Conservation (phyloP, 2,888 invertebrate genomes). For the Phaedon cochleariae region DNA sequence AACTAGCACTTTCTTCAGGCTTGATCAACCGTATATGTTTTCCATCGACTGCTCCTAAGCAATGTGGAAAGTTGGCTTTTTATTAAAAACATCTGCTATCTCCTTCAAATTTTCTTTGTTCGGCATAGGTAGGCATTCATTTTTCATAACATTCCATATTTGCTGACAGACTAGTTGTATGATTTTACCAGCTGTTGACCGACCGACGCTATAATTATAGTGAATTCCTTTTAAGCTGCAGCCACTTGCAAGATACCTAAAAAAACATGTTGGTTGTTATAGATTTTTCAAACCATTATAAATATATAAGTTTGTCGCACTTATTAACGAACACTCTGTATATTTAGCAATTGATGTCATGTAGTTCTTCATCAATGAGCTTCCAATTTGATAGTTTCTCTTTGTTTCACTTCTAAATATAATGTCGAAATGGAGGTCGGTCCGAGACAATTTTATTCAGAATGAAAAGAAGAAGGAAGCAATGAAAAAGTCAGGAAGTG, state of each 20-base stretch:
- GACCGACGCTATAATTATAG: conserved; percentile 22
- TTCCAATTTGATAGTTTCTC: too few relatives aligned
- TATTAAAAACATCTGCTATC: conserved; percentile 14
- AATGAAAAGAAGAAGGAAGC: conserved; percentile 6
- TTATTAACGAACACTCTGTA: too few relatives aligned
- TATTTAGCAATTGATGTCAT: too few relatives aligned
- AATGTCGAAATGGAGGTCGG: conserved; percentile 9
- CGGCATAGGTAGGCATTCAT: conserved; percentile 16
- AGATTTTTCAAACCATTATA: too few relatives aligned
- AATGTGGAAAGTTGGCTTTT: conserved; percentile 13
- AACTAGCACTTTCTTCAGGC: conserved; percentile 18
- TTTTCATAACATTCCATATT: conserved; percentile 21
- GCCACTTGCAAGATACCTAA: background rate
- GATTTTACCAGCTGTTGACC: conserved; percentile 18
- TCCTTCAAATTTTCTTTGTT: conserved; percentile 18
- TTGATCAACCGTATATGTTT: conserved; percentile 18
- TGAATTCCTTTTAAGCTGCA: background rate
- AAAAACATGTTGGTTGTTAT: background rate
- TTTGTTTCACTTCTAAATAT: conserved; percentile 14
- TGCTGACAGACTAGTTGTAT: conserved; percentile 18
- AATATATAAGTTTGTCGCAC: too few relatives aligned
- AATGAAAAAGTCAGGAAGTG: conserved; percentile 1
- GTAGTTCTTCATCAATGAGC: too few relatives aligned
- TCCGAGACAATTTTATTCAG: conserved; percentile 13
- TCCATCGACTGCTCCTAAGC: conserved; percentile 15